phyloP scores from a whole-genome alignment of 1,140 invertebrate species.

The Pseudomyrmex gracilis region DNA sequence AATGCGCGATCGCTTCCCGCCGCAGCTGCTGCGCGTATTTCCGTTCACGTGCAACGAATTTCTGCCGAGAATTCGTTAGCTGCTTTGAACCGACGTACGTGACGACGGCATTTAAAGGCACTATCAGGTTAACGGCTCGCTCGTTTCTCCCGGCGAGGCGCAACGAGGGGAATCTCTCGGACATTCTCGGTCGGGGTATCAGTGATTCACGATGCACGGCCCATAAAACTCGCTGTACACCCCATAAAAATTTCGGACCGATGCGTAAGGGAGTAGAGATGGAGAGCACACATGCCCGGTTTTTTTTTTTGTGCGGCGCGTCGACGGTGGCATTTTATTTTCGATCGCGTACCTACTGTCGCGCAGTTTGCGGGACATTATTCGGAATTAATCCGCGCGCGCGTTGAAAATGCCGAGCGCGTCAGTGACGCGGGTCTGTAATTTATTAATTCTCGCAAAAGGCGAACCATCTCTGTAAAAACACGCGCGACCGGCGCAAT shows the following conservation, averaged over 20 bases:
- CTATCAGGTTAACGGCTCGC: constrained; percentile 65
- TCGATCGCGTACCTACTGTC: constrained; percentile 42
- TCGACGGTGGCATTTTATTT: constrained; percentile 60
- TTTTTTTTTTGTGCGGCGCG: constrained; percentile 18
- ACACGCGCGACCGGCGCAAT: constrained; percentile 26
- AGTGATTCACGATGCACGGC: constrained; percentile 59
- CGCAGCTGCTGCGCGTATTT: constrained; percentile 16
- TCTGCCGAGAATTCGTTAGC: constrained; percentile 54
- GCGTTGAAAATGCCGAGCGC: constrained; percentile 59
- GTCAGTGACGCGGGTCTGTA: constrained; percentile 46
- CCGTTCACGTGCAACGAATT: constrained; percentile 40
- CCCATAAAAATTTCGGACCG: constrained; percentile 66
- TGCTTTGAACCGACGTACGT: constrained; percentile 34
- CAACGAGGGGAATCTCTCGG: not conserved
- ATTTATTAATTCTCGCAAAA: constrained; percentile 66
- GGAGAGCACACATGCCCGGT: not conserved
- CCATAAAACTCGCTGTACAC: constrained; percentile 64
- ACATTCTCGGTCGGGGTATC: constrained; percentile 64
- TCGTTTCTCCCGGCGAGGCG: constrained; percentile 38
- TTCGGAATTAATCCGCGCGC: constrained; percentile 68
- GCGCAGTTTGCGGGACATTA: constrained; percentile 63
- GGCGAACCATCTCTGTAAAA: constrained; percentile 12
- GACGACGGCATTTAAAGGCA: constrained; percentile 47
- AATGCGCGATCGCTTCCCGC: constrained; percentile 34
- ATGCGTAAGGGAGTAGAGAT: not conserved